Conservation (phyloP, 2,797 vertebrate species). For the Phalloptychus januarius region DNA sequence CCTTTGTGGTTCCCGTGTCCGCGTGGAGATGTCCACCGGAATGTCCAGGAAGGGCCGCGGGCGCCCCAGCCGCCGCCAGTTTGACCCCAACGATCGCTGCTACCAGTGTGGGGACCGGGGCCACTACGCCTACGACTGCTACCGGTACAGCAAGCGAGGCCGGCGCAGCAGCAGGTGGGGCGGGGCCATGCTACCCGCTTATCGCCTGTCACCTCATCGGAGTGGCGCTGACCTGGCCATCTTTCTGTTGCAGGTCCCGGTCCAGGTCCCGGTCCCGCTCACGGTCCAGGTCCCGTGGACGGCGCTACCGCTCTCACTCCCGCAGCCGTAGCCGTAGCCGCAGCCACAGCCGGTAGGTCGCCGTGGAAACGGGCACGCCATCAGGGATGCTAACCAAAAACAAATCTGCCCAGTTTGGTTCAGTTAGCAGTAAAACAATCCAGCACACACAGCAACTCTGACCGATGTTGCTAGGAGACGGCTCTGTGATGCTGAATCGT, state of each 20-base stretch:
- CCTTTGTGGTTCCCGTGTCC: slow-evolving; percentile 84
- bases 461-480: neutral
- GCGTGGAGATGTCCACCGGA: slow-evolving; percentile 85
- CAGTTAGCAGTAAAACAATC: too few relatives aligned
- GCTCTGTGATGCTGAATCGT: neutral
- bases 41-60: slow-evolving; percentile 84
- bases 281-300: slow-evolving; percentile 81
- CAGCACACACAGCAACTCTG: too few relatives aligned
- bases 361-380: fast-evolving
- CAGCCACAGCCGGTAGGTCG: slow-evolving; percentile 78
- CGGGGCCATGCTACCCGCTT: neutral
- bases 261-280: slow-evolving; percentile 76
- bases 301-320: slow-evolving; percentile 79
- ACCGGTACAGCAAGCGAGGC: slow-evolving; percentile 85
- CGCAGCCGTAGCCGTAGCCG: slow-evolving; percentile 83
- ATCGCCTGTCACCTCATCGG: too few relatives aligned
- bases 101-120: slow-evolving; percentile 86
- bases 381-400: neutral
- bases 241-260: slow-evolving; percentile 63
- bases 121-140: slow-evolving; percentile 88
- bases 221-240: neutral
- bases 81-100: slow-evolving; percentile 85
- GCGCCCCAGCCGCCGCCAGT: slow-evolving; percentile 83
- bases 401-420: neutral
- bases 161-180: slow-evolving; percentile 64